Percentiles rank a stretch among this genome's conserved stretches.
Conservation (phyloP, 2,888 invertebrate genomes). For the Clitarchus hookeri region DNA sequence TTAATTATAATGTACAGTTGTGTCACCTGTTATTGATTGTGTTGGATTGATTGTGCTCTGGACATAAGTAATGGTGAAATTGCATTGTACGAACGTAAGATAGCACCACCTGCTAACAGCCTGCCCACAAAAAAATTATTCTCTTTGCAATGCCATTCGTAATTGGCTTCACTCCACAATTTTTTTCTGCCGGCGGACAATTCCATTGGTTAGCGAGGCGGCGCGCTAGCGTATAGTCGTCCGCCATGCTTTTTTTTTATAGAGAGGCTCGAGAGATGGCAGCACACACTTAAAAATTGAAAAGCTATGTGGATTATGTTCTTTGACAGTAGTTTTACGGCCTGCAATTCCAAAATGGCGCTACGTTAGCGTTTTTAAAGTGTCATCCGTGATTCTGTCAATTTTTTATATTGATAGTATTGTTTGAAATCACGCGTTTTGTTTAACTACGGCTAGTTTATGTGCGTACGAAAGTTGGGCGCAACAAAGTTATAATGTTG, state of each 20-base stretch:
- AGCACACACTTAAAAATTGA: constrained; percentile 30
- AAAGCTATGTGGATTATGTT: constrained; percentile 29
- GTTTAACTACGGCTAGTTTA: not conserved
- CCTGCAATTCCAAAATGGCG: constrained; percentile 36
- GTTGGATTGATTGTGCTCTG: no score
- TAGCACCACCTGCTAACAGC: not conserved
- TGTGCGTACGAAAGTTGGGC: not conserved
- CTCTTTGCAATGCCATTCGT: not conserved
- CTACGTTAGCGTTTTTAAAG: constrained; percentile 30
- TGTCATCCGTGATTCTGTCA: constrained; percentile 22
- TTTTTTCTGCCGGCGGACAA: not conserved
- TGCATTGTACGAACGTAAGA: not conserved
- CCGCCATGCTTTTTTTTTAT: not conserved
- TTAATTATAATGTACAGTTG: no score
- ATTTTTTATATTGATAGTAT: not conserved
- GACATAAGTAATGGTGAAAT: not conserved
- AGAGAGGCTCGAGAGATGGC: constrained; percentile 28
- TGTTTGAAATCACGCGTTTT: not conserved
- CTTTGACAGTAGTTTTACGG: constrained; percentile 31
- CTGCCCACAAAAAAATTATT: not conserved
- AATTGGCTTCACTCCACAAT: not conserved
- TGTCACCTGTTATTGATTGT: no score
- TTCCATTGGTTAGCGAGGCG: not conserved
- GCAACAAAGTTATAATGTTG: not conserved
- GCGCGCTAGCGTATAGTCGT: not conserved